phyloP scores from a whole-genome alignment of 2,888 invertebrate species.

The Athalia rosae region DNA sequence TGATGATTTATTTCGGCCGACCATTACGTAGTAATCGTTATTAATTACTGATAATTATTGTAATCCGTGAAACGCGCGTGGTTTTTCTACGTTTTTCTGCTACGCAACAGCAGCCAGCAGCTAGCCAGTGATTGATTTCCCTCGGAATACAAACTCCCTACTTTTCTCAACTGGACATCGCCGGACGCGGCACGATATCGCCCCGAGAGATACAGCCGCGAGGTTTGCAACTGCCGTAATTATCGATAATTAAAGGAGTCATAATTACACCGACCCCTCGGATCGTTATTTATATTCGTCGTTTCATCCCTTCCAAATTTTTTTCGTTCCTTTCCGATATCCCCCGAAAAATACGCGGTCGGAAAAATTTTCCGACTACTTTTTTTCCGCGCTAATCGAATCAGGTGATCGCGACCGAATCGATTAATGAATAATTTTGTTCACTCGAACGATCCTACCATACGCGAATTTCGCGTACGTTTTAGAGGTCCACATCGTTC shows the following conservation, averaged over 20 bases:
- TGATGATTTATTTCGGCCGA: slow-evolving; percentile 53
- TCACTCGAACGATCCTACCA: no score
- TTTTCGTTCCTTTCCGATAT: slow-evolving; percentile 5
- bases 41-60: slow-evolving; percentile 54
- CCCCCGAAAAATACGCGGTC: not conserved
- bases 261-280: slow-evolving; percentile 69
- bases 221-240: slow-evolving; percentile 70
- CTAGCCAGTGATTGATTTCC: slow-evolving; percentile 50
- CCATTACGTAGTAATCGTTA: slow-evolving; percentile 52
- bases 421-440: no score
- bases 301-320: slow-evolving; percentile 49
- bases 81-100: no score
- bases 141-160: not conserved
- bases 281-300: slow-evolving; percentile 66
- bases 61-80: slow-evolving; percentile 3
- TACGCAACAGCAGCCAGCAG: no score
- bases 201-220: slow-evolving; percentile 64
- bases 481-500: no score
- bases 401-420: no score
- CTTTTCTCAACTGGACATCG: slow-evolving; percentile 53
- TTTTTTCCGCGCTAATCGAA: not conserved
- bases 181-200: not conserved
- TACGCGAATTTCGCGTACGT: not conserved
- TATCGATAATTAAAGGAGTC: slow-evolving; percentile 71
- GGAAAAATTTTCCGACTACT: not conserved